Evolutionary conservation across 92 coral and sea anemone species (phyloP).

Genomic region (Ricordea florida): DNA sequence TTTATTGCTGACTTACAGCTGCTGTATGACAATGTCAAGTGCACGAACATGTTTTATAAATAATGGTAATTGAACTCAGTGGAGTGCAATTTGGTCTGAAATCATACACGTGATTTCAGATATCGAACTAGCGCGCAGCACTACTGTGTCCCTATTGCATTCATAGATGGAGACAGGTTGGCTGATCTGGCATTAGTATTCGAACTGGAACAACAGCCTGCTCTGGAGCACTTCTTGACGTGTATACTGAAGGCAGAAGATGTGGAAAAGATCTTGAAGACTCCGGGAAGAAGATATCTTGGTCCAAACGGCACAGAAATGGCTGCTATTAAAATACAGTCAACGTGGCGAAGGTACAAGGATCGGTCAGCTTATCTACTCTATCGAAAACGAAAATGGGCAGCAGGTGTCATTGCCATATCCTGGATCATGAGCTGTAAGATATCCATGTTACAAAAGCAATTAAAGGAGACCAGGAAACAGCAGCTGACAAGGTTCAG

Average conservation of each 20-base stretch:
- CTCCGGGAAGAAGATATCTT: constrained; percentile 91
- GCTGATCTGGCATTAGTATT: no score
- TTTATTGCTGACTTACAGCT: not conserved
- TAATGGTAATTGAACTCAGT: not conserved
- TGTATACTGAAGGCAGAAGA: constrained; percentile 92
- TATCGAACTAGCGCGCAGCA: no score
- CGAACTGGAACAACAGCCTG: no score
- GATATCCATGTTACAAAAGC: constrained; percentile 92
- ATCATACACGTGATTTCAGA: no score
- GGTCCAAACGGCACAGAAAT: constrained; percentile 93
- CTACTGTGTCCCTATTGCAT: no score
- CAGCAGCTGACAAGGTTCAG: constrained; percentile 86
- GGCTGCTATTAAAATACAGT: constrained; percentile 96
- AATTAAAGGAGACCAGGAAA: constrained; percentile 77
- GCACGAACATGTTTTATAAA: not conserved
- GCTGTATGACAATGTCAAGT: not conserved
- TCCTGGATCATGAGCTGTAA: constrained; percentile 99
- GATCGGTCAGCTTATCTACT: constrained; percentile 89
- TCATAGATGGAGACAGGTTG: no score
- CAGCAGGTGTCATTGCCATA: constrained; percentile 96
- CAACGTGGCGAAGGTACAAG: constrained; percentile 93
- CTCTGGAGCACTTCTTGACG: constrained; percentile 84
- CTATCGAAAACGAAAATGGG: constrained; percentile 94
- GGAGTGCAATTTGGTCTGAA: no score
- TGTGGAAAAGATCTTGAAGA: constrained; percentile 86